phyloP scores from a whole-genome alignment of 2,888 invertebrate species.

The Entomobrya proxima region DNA sequence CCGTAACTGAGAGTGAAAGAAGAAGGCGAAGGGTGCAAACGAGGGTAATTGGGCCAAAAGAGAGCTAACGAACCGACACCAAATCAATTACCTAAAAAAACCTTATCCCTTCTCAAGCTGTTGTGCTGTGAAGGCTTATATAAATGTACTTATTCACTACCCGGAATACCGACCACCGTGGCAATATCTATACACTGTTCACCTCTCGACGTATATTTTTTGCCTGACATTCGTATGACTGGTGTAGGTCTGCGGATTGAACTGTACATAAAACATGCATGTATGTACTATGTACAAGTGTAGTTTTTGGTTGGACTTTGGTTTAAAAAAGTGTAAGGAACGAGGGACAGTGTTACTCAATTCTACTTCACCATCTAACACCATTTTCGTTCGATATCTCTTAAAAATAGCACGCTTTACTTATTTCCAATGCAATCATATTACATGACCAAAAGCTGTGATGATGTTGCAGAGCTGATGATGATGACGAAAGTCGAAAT shows the following conservation, averaged over 20 bases:
- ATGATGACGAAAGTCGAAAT: slow-evolving; percentile 30
- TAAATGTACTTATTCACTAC: background rate
- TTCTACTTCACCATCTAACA: background rate
- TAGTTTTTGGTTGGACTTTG: slow-evolving; percentile 60
- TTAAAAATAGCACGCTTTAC: slow-evolving; percentile 34
- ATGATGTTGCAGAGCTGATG: slow-evolving; percentile 26
- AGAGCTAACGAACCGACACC: slow-evolving; percentile 76
- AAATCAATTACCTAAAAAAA: slow-evolving; percentile 76
- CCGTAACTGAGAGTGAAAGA: slow-evolving; percentile 65
- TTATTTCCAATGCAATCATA: slow-evolving; percentile 56
- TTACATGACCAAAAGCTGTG: slow-evolving; percentile 51
- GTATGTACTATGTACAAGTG: slow-evolving; percentile 33
- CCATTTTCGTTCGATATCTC: slow-evolving; percentile 48
- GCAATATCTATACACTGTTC: background rate
- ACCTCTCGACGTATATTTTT: background rate
- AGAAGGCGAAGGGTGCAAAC: slow-evolving; percentile 75
- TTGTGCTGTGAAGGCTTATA: slow-evolving; percentile 27
- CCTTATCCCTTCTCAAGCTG: slow-evolving; percentile 72
- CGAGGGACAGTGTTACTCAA: slow-evolving; percentile 5
- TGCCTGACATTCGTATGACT: background rate
- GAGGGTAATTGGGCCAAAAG: slow-evolving; percentile 76
- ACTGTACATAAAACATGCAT: background rate
- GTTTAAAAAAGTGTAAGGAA: slow-evolving; percentile 44
- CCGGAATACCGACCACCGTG: background rate
- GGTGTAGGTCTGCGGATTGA: background rate